Base-by-base conservation (phyloP, 30 jellyfish, hydroid and myxozoan species). In the Cassiopea xamachana region DNA sequence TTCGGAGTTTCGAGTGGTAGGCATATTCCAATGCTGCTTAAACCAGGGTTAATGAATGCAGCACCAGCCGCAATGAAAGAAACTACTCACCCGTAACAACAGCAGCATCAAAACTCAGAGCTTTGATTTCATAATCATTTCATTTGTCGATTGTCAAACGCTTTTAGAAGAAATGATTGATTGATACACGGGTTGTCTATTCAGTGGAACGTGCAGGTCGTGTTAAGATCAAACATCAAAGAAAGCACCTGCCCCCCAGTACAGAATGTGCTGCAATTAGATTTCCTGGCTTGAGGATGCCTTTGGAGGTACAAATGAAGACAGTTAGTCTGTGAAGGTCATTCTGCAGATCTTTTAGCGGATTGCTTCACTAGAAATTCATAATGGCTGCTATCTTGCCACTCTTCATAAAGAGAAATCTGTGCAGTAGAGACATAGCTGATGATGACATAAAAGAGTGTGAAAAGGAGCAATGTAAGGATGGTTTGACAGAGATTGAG, bases 401-500 rank as follows among this genome's bases (percentile, higher is more conserved):
- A 19, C 76, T 67, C 15, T 67, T 67, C 19, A 13, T 67, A 19
- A 67, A 67, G 15, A 19, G 46, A 2, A 2, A 13, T 19, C 46
- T 19, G 15, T 19, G 15, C 76, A 67, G 7, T 13, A 14, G 19
- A 5, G 76, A 67, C 43, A 5, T 67, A 13, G 43, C 39, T 27
- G 39, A 13, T 14, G 76, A 67, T 13, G 46, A 67, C 76, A 19
- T 67, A 15, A 67, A 67, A 14, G 76, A 74, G 39, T 12, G 9
- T 14, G 27, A 48, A 74, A 19, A 67, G 19, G 76, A 67, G 76
- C 46, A 67, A 19, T 2, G 45, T 16, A 73, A 75, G 3, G 90
- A 91, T 46, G 79, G 85, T 17, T 48, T 91, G 10, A 51, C 97
- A 16, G 80, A 88, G 60, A 59, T 39, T 74, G 91, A 84, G 75